Conservation (phyloP, 2,113 vertebrate genomes). For the Triplophysa siluroides region DNA sequence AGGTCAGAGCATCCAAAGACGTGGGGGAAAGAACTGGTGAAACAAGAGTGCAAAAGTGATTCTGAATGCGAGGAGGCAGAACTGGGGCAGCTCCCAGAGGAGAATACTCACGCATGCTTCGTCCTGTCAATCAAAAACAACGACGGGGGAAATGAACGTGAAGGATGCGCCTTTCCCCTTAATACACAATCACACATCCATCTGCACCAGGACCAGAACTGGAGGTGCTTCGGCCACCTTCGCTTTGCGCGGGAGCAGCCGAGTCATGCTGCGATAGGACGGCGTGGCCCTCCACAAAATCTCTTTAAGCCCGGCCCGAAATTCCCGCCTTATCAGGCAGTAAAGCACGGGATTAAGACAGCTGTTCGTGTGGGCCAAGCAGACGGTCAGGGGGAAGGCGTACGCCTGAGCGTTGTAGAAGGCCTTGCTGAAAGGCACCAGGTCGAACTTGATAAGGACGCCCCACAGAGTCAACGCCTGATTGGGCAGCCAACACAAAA, state of each 20-base stretch:
- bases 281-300: conserved; percentile 70
- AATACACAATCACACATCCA: conserved; percentile 65
- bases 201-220: conserved; percentile 71
- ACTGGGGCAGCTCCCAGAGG: conserved; percentile 57
- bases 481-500: conserved; percentile 84
- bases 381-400: conserved; percentile 77
- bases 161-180: conserved; percentile 1
- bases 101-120: conserved; percentile 35
- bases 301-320: conserved; percentile 75
- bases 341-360: conserved; percentile 83
- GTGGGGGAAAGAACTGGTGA: conserved; percentile 2
- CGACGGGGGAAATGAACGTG: neutral
- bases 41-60: conserved; percentile 36
- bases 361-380: conserved; percentile 81
- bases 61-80: conserved; percentile 41
- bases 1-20: neutral
- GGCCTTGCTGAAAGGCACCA: conserved; percentile 78
- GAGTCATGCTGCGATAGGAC: conserved; percentile 65
- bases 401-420: conserved; percentile 81
- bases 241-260: conserved; percentile 64
- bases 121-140: conserved; percentile 54
- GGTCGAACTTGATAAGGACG: conserved; percentile 80
- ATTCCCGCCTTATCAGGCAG: conserved; percentile 77
- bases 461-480: conserved; percentile 81
- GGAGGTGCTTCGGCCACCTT: conserved; percentile 74